Percentiles rank a stretch among this genome's conserved stretches.
phyloP scores from a whole-genome alignment of 2,797 vertebrate genomes.

The Cirrhinus molitorella region DNA sequence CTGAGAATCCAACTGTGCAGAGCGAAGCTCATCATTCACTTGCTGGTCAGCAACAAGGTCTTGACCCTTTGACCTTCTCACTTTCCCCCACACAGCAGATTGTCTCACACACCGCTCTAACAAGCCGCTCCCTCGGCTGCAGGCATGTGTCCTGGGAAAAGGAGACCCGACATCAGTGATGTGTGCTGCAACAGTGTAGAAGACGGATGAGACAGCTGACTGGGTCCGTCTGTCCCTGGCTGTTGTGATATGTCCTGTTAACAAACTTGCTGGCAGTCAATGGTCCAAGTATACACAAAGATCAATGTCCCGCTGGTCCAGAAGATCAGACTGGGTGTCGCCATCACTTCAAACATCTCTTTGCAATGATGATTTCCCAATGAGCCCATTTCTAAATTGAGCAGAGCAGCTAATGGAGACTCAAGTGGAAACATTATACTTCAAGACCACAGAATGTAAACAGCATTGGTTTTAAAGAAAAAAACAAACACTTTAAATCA shows the following conservation, averaged over 20 bases:
- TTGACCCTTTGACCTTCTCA: slow-evolving; percentile 58
- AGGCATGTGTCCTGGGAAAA: slow-evolving; percentile 24
- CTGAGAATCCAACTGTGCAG: slow-evolving; percentile 62
- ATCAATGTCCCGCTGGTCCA: slow-evolving; percentile 28
- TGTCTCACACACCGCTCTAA: slow-evolving; percentile 26
- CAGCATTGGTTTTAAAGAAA: neutral
- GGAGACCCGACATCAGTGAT: slow-evolving; percentile 19
- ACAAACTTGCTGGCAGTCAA: slow-evolving; percentile 19
- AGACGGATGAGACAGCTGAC: slow-evolving; percentile 58
- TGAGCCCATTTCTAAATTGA: neutral
- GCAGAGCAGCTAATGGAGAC: slow-evolving; percentile 26
- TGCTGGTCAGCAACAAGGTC: slow-evolving; percentile 61
- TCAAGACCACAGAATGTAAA: slow-evolving; percentile 30
- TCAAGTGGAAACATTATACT: slow-evolving; percentile 23
- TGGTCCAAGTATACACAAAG: slow-evolving; percentile 15
- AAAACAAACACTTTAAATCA: neutral
- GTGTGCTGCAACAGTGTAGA: neutral
- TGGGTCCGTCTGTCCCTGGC: neutral
- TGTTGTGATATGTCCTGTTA: slow-evolving; percentile 7
- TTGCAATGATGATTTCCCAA: slow-evolving; percentile 18
- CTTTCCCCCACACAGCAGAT: slow-evolving; percentile 70
- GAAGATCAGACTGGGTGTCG: slow-evolving; percentile 23
- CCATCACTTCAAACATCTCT: slow-evolving; percentile 14
- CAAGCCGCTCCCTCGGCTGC: neutral
- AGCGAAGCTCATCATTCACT: slow-evolving; percentile 41